Conservation (phyloP, 2,113 vertebrate genomes). For the Zingel zingel region DNA sequence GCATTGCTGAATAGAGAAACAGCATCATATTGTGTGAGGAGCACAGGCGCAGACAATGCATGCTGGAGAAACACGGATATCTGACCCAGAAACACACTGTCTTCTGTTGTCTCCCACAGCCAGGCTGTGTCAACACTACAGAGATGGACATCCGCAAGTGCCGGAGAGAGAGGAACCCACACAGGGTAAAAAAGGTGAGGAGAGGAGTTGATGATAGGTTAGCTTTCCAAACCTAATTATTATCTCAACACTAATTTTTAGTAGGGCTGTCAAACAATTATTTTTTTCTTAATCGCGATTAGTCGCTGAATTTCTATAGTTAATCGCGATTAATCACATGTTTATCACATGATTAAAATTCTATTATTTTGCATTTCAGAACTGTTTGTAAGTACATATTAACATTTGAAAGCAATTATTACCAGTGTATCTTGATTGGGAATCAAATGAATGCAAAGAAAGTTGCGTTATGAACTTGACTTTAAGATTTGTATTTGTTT, state of each 20-base stretch:
- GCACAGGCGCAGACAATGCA: constrained; percentile 25
- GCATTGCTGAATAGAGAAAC: constrained; percentile 31
- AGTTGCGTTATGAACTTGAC: no score
- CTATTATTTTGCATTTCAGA: no score
- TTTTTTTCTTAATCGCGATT: no score
- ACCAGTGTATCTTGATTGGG: no score
- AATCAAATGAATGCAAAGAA: no score
- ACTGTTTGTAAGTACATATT: no score
- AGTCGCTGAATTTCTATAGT: no score
- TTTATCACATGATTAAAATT: no score
- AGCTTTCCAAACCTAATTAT: background rate
- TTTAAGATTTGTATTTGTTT: no score
- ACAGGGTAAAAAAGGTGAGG: constrained; percentile 95
- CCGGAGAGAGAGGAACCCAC: constrained; percentile 94
- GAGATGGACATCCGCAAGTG: constrained; percentile 99
- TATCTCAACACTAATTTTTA: background rate
- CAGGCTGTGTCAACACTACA: constrained; percentile 97
- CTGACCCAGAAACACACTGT: constrained; percentile 61
- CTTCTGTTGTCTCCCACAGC: constrained; percentile 82
- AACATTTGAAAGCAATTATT: no score
- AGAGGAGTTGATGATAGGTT: background rate
- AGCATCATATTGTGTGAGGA: constrained; percentile 34
- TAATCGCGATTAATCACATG: no score
- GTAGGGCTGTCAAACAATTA: no score
- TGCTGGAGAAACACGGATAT: constrained; percentile 40